Evolutionary conservation across 2,888 invertebrate species (phyloP).

Genomic region (Nemotelus nigrinus): DNA sequence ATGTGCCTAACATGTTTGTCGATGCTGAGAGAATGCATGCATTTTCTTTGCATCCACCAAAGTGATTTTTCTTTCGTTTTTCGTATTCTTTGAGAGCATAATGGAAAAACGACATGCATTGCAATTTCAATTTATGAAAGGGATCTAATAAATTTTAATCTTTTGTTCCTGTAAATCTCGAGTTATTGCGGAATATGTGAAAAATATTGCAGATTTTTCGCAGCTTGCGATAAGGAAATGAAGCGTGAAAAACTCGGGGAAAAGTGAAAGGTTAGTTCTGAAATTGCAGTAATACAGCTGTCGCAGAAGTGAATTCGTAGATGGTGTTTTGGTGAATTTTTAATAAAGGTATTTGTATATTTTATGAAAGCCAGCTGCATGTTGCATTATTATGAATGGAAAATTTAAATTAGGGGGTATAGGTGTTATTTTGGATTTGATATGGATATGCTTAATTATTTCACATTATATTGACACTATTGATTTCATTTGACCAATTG

Average conservation of each 20-base stretch:
- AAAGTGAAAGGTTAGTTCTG: neutral
- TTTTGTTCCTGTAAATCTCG: slow-evolving; percentile 2
- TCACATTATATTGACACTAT: too few species aligned
- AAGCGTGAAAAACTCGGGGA: slow-evolving; percentile 20
- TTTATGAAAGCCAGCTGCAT: too few species aligned
- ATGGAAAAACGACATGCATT: slow-evolving; percentile 1
- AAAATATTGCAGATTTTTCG: slow-evolving; percentile 10
- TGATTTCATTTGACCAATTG: too few species aligned
- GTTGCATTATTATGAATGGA: too few species aligned
- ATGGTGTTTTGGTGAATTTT: too few species aligned
- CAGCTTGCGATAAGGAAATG: slow-evolving; percentile 15
- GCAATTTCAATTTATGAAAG: neutral
- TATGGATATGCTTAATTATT: too few species aligned
- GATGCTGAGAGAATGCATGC: neutral
- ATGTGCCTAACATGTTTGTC: slow-evolving; percentile 11
- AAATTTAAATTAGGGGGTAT: too few species aligned
- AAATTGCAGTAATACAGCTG: too few species aligned
- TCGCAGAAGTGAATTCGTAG: too few species aligned
- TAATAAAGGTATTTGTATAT: too few species aligned
- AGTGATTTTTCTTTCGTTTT: neutral
- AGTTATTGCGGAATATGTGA: neutral
- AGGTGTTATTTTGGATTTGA: too few species aligned
- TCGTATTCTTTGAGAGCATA: neutral
- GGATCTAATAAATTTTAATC: slow-evolving; percentile 32
- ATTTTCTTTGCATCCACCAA: neutral